phyloP scores from a whole-genome alignment of 1,140 invertebrate genomes.

The Pomacea maculata region DNA sequence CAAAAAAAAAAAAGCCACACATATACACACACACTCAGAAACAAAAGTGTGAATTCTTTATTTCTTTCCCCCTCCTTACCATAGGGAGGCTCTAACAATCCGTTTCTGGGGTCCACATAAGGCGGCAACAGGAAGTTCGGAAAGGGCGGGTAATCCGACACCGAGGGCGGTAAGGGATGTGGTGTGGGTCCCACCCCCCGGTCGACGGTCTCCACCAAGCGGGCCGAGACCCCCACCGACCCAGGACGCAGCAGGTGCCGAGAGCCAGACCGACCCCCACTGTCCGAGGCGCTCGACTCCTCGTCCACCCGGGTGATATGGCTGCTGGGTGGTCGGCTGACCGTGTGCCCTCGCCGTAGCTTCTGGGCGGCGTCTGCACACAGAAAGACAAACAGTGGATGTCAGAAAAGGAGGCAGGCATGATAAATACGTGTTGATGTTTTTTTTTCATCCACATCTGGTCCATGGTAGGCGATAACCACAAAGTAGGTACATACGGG shows the following conservation, averaged over 20 bases:
- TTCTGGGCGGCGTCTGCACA: conserved; percentile 44
- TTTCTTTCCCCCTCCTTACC: conserved; percentile 33
- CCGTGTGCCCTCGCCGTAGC: conserved; percentile 29
- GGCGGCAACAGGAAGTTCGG: conserved; percentile 45
- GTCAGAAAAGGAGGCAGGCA: background rate
- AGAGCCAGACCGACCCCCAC: conserved; percentile 24
- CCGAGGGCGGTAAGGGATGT: conserved; percentile 36
- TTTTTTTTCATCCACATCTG: background rate
- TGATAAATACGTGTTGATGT: too few relatives aligned
- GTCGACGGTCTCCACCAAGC: conserved; percentile 52
- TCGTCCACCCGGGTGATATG: conserved; percentile 53
- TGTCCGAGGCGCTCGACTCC: conserved; percentile 44
- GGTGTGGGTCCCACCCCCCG: conserved; percentile 57
- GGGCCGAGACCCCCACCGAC: background rate
- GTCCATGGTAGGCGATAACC: background rate
- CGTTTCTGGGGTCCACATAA: conserved; percentile 52
- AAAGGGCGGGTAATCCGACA: conserved; percentile 27
- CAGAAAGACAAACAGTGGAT: conserved; percentile 13
- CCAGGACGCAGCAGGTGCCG: conserved; percentile 3
- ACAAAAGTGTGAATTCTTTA: background rate
- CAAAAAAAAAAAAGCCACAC: background rate
- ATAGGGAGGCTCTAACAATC: conserved; percentile 52
- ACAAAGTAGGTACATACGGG: background rate
- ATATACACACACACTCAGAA: background rate
- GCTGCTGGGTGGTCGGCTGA: conserved; percentile 48